phyloP scores from a whole-genome alignment of 2,888 invertebrate genomes.

The Apantesis nais region DNA sequence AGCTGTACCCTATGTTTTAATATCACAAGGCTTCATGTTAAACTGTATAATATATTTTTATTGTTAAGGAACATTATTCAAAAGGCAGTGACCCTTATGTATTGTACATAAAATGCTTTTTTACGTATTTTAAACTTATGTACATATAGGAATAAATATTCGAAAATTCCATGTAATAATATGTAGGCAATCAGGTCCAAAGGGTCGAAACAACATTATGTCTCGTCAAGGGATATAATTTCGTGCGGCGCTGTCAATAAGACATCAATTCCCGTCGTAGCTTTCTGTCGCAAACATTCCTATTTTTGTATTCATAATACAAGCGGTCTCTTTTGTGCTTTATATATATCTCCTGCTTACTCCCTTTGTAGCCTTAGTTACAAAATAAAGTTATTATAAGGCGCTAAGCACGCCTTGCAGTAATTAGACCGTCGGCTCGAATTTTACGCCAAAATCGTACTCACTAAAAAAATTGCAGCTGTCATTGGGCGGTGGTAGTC shows the following conservation, averaged over 20 bases:
- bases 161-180: neutral
- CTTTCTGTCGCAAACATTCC: neutral
- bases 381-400: too few relatives aligned
- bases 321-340: neutral
- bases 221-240: neutral
- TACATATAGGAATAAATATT: neutral
- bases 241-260: neutral
- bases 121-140: too few relatives aligned
- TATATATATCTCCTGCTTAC: neutral
- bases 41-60: too few relatives aligned
- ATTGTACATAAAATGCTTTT: neutral
- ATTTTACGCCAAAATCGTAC: too few relatives aligned
- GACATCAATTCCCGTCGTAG: neutral
- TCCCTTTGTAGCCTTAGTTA: neutral
- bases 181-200: neutral
- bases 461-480: too few relatives aligned
- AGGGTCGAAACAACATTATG: neutral
- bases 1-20: neutral
- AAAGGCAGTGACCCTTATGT: too few relatives aligned
- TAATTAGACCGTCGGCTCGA: too few relatives aligned
- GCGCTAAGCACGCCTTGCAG: too few relatives aligned
- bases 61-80: too few relatives aligned
- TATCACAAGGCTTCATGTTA: neutral
- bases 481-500: too few relatives aligned
- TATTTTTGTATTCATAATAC: neutral